Percentiles rank a stretch among this genome's conserved stretches.
Evolutionary conservation across 2,797 vertebrate species (phyloP).

Genomic region (Amniataba percoides): DNA sequence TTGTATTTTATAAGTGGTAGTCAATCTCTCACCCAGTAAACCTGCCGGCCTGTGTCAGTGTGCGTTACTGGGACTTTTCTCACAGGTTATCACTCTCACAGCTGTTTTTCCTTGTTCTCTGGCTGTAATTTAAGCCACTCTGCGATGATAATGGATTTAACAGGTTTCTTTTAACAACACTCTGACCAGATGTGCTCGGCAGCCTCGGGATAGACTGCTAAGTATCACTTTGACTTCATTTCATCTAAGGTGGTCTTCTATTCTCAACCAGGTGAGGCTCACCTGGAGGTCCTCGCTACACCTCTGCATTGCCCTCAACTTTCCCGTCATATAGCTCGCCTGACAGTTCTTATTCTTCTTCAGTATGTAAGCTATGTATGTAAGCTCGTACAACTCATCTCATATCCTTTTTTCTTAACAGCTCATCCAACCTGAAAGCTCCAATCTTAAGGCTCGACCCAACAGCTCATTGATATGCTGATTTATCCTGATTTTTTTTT

Average conservation of each 20-base stretch:
- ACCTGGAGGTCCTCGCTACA: constrained; percentile 44
- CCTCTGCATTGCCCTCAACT: constrained; percentile 26
- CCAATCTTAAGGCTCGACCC: background rate
- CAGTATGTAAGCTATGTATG: background rate
- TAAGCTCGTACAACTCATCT: background rate
- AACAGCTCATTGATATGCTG: background rate
- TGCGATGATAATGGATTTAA: constrained; percentile 78
- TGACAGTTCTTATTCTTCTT: constrained; percentile 13
- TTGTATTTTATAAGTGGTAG: constrained; percentile 73
- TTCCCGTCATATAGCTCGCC: constrained; percentile 36
- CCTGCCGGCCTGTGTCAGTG: constrained; percentile 58
- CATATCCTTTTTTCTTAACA: constrained; percentile 18
- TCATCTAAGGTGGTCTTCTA: constrained; percentile 61
- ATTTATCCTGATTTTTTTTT: too few species aligned
- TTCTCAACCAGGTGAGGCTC: constrained; percentile 58
- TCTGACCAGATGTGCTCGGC: constrained; percentile 75
- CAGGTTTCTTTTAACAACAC: constrained; percentile 64
- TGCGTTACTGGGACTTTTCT: constrained; percentile 65
- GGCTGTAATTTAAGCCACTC: constrained; percentile 75
- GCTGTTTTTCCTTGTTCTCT: constrained; percentile 65
- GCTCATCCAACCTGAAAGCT: constrained; percentile 8
- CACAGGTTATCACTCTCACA: constrained; percentile 79
- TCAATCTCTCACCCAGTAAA: constrained; percentile 82
- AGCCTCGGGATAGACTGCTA: constrained; percentile 58
- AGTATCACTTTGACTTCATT: constrained; percentile 66